phyloP scores from a whole-genome alignment of 2,888 invertebrate genomes.

The Stenodera caucasica region DNA sequence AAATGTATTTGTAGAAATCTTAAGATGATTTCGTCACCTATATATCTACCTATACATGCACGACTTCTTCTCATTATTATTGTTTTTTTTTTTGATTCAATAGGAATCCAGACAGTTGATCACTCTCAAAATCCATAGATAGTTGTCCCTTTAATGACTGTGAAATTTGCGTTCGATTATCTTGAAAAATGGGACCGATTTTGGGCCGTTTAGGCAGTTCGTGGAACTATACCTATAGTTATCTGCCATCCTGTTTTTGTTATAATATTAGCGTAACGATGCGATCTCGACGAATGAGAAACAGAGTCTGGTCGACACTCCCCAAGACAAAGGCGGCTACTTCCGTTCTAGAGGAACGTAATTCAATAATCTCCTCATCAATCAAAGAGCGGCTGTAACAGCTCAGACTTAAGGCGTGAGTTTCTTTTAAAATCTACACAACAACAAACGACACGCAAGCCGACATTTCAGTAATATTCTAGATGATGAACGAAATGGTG shows the following conservation, averaged over 20 bases:
- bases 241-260: conserved; percentile 8
- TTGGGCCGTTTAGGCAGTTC: too few species aligned
- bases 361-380: conserved; percentile 48
- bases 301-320: conserved; percentile 43
- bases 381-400: conserved; percentile 33
- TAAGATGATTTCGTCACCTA: too few species aligned
- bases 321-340: conserved; percentile 51
- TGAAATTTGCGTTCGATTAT: too few species aligned
- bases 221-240: too few species aligned
- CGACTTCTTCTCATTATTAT: too few species aligned
- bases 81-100: too few species aligned
- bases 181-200: too few species aligned
- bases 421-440: conserved; percentile 3
- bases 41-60: too few species aligned
- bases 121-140: too few species aligned
- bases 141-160: too few species aligned
- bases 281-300: conserved; percentile 42
- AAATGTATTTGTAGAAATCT: too few species aligned
- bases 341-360: conserved; percentile 44
- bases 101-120: too few species aligned
- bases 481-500: not conserved
- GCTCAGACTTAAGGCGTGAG: conserved; percentile 14
- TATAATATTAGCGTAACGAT: conserved; percentile 16
- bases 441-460: not conserved
- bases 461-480: not conserved